Conservation (phyloP, 2,797 vertebrate species). For the Simalia tracyae region DNA sequence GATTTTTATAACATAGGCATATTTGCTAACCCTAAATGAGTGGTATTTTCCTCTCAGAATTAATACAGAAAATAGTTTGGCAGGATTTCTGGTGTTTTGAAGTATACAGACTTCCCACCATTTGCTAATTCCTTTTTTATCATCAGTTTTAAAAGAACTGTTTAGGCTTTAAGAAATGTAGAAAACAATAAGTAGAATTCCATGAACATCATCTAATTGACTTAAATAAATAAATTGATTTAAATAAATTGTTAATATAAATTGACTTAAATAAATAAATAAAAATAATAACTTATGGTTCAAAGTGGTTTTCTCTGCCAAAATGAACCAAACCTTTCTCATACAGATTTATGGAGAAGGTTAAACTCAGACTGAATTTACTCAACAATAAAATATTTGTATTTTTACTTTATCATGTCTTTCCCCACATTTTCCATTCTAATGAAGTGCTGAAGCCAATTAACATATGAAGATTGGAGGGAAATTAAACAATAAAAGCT, state of each 20-base stretch:
- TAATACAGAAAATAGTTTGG: constrained; percentile 3
- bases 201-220: neutral
- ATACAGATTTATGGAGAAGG: neutral
- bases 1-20: neutral
- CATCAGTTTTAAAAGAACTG: constrained; percentile 15
- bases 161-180: constrained; percentile 28
- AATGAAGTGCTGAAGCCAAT: neutral
- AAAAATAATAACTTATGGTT: no score
- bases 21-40: constrained; percentile 45
- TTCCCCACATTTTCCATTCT: neutral
- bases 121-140: constrained; percentile 36
- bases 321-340: neutral
- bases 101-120: constrained; percentile 37
- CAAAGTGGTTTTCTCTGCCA: no score
- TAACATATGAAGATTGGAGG: neutral
- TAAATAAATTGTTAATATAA: no score
- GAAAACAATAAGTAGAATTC: constrained; percentile 1
- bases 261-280: no score
- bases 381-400: neutral
- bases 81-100: neutral
- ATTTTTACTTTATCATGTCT: neutral
- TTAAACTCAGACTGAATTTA: neutral
- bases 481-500: neutral
- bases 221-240: neutral
- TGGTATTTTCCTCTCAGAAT: constrained; percentile 16